These are phyloP conservation scores for Variabilichromis moorii DNA, from an alignment of 2,113 vertebrate species.

Conservation along the genomic window DNA sequence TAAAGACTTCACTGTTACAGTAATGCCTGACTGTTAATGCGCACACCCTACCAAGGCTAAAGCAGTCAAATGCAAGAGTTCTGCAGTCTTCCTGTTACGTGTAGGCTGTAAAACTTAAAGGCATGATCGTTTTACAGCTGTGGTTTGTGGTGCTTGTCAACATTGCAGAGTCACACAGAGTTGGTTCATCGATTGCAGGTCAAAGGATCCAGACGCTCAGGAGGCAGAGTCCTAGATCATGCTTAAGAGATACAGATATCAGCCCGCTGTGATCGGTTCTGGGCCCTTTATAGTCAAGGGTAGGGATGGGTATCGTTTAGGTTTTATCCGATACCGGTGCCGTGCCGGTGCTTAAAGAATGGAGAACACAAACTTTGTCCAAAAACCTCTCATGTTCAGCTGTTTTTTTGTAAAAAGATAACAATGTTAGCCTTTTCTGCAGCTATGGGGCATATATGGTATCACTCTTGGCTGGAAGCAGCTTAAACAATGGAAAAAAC, in stretches of 20 bases:
- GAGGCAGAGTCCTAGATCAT: background rate
- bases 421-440: too few species aligned
- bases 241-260: background rate
- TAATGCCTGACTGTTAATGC: background rate
- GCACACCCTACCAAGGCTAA: background rate
- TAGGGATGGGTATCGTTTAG: too few species aligned
- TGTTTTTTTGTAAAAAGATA: too few species aligned
- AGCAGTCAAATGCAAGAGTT: background rate
- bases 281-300: background rate
- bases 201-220: background rate
- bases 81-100: background rate
- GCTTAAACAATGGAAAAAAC: too few species aligned
- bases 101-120: background rate
- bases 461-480: too few species aligned
- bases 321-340: too few species aligned
- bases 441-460: too few species aligned
- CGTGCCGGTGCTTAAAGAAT: too few species aligned
- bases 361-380: accelerated
- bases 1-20: background rate
- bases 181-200: background rate
- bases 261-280: background rate
- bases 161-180: background rate
- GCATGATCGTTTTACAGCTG: background rate
- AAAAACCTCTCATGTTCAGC: too few species aligned
- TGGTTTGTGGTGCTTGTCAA: background rate